A percentile compares a stretch with the other conserved stretches of the same genome.
These are phyloP conservation scores for Sylvilagus bachmani DNA, from an alignment of 2,113 vertebrate species.

Conservation along the genomic window DNA sequence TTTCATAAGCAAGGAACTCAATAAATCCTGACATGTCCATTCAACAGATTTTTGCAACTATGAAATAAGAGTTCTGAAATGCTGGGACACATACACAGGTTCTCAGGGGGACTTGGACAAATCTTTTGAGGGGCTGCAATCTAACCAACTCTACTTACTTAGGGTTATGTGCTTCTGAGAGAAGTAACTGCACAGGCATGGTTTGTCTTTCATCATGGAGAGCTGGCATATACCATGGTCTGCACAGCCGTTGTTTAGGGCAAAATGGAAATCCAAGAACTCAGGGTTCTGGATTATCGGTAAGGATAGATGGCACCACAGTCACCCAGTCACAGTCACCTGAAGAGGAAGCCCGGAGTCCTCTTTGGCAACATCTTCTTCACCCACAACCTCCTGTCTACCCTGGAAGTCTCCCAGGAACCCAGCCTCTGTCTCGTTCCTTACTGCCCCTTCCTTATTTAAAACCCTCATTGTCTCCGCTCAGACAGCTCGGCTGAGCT, in stretches of 20 bases:
- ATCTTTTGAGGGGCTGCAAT: neutral
- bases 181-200: neutral
- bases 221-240: neutral
- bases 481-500: neutral
- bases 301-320: neutral
- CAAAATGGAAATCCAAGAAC: neutral
- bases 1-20: slow-evolving; percentile 36
- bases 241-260: no score
- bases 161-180: neutral
- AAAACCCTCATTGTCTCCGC: neutral
- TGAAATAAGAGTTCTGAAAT: slow-evolving; percentile 28
- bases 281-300: no score
- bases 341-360: neutral
- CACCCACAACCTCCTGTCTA: neutral
- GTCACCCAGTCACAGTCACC: neutral
- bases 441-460: neutral
- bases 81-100: neutral
- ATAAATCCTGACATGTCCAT: neutral
- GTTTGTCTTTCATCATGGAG: neutral
- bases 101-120: neutral
- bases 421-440: neutral
- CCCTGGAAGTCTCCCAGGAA: neutral
- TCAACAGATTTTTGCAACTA: neutral
- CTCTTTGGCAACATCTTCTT: neutral
- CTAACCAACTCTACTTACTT: neutral